Conservation (phyloP, 2,113 vertebrate genomes). For the Nestor notabilis region DNA sequence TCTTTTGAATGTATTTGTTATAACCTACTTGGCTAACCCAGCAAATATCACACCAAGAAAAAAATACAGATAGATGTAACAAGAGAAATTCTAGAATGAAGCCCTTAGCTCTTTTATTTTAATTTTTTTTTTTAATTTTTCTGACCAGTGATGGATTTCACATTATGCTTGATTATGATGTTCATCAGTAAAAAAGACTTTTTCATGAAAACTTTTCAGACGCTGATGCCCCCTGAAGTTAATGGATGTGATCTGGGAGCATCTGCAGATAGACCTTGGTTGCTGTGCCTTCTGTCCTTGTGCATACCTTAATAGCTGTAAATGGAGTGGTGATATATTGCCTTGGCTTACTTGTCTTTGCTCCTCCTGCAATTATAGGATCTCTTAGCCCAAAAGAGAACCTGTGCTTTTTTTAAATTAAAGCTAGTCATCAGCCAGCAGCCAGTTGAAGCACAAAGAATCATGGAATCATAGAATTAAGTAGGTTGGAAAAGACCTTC, state of each 20-base stretch:
- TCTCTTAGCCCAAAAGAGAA: background rate
- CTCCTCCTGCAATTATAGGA: fast-evolving
- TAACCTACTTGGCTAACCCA: background rate
- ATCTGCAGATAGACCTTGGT: background rate
- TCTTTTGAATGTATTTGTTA: no score
- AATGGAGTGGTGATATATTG: background rate
- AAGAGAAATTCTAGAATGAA: background rate
- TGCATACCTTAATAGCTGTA: background rate
- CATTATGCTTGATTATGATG: background rate
- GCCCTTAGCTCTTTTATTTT: background rate
- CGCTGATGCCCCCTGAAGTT: background rate
- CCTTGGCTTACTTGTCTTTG: background rate
- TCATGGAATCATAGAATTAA: background rate
- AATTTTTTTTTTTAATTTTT: background rate
- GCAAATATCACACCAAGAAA: background rate
- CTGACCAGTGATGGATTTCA: background rate
- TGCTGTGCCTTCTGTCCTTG: background rate
- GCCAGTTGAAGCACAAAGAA: background rate
- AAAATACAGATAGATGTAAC: background rate
- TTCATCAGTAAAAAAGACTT: background rate
- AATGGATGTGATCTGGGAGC: background rate
- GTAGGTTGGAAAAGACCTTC: background rate
- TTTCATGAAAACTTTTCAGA: background rate
- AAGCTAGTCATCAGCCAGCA: background rate
- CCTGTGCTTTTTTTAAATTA: background rate